Conservation (phyloP, 2,797 vertebrate species). For the Heliangelus exortis region DNA sequence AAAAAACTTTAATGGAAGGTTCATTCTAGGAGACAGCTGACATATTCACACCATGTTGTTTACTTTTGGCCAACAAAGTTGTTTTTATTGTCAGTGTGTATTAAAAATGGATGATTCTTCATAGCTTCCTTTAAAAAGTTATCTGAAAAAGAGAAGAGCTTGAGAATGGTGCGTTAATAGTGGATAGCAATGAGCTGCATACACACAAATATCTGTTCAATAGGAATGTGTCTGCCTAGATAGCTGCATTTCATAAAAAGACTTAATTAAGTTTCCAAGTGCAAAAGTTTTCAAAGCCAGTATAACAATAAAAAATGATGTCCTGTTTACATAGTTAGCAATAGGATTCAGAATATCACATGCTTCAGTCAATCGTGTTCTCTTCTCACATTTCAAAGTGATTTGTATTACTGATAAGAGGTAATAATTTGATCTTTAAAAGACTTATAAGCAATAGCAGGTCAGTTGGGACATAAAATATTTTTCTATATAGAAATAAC, state of each 20-base stretch:
- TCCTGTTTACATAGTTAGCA: not conserved
- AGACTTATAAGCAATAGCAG: not conserved
- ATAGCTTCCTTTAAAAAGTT: not conserved
- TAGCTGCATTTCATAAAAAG: not conserved
- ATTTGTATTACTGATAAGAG: not conserved
- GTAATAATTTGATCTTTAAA: not conserved
- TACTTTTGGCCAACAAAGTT: not conserved
- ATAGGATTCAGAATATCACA: not conserved
- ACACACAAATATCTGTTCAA: not conserved
- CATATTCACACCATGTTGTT: not conserved
- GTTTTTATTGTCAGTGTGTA: not conserved
- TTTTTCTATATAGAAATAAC: not conserved
- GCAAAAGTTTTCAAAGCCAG: not conserved
- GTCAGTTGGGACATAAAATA: not conserved
- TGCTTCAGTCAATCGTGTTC: not conserved
- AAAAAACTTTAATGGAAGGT: not conserved
- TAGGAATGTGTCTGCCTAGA: not conserved
- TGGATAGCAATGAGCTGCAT: not conserved
- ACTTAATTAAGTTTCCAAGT: not conserved
- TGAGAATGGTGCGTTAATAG: not conserved
- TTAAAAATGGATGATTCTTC: not conserved
- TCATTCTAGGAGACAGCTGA: not conserved
- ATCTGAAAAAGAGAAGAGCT: not conserved
- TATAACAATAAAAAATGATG: not conserved
- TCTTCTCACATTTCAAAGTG: not conserved